A percentile compares a stretch with the other conserved stretches of the same genome.
phyloP scores from a whole-genome alignment of 2,113 vertebrate genomes.

The Notarius lentiginosus region DNA sequence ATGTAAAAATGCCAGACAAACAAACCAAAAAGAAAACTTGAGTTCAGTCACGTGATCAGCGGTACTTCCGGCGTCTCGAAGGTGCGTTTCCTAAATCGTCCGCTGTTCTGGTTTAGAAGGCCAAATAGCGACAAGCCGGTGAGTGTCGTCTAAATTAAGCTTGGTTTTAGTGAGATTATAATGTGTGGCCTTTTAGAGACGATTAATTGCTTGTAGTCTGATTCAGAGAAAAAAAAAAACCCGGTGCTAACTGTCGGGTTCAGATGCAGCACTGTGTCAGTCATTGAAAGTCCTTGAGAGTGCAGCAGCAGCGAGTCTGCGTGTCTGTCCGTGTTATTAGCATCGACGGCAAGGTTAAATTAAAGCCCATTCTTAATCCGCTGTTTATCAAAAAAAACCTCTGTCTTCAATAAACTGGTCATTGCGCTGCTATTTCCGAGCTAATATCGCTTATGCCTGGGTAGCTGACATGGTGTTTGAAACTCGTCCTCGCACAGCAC shows the following conservation, averaged over 20 bases:
- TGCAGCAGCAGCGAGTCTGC: constrained; percentile 1
- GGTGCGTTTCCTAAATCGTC: constrained; percentile 52
- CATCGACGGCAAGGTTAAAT: too few species aligned
- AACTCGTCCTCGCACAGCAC: neutral
- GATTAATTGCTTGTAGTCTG: too few species aligned
- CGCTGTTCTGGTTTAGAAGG: constrained; percentile 74
- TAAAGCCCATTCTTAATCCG: too few species aligned
- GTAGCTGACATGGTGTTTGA: neutral
- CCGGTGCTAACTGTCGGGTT: neutral
- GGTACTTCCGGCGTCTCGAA: constrained; percentile 53
- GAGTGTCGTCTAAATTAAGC: constrained; percentile 38
- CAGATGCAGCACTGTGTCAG: neutral
- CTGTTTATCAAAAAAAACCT: neutral
- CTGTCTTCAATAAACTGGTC: neutral
- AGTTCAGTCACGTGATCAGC: constrained; percentile 1
- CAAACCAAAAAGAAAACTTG: neutral
- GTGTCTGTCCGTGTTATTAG: neutral
- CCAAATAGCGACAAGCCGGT: constrained; percentile 71
- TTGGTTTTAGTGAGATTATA: neutral
- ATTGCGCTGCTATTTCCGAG: neutral
- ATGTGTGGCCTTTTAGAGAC: neutral
- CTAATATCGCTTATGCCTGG: neutral
- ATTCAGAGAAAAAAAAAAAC: neutral
- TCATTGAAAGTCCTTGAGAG: constrained; percentile 64
- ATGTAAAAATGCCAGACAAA: neutral